Evolutionary conservation across 23 tunicate species (phyloP), one percentile per base, ranked within the genome.

Genomic region (Diplosoma virens): DNA sequence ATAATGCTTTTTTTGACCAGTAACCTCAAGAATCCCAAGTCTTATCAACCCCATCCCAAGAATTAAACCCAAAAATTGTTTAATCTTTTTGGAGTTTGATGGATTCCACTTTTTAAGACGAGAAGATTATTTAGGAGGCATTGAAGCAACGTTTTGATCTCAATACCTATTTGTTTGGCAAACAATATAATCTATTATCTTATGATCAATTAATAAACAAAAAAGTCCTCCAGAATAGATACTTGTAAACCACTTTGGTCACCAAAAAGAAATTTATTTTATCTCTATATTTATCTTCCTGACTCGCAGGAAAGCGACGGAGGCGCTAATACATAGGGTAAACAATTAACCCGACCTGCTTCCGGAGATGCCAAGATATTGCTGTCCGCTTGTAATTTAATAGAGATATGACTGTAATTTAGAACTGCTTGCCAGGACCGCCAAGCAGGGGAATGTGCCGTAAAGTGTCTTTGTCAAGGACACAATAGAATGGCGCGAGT

Each of bases 21-120:
- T 11, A 16, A 11, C 25, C 20, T 56, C 73, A 32, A 32, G 14
- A 18, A 16, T 66, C 21, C 0, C 46, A 21, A 66, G 46, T 25
- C 41, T 24, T 28, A 66, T 47, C 45, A 66, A 30, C n/a, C 73
- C 73, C 73, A 66, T 66, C 73, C 73, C 28, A 18, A 66, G 1
- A 18, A 66, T 0, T 16, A 66, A 33, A 11, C 73, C 52, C 1
- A 66, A 1, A 66, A 31, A 66, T 30, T 66, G 21, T 33, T 32
- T 66, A 28, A 0, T 66, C 25, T 66, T 25, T 66, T 66, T 25
- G 45, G 21, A 17, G 22, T 26, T 25, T 30, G 73, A 27, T 27
- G 73, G 47, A 27, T 66, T 28, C 47, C 47, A 66, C 25, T 66
- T 21, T 18, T 66, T 0, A 18, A 56, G 25, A 6, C 64, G 64